phyloP scores from a whole-genome alignment of 2,113 vertebrate species.

The Pygoscelis antarcticus region DNA sequence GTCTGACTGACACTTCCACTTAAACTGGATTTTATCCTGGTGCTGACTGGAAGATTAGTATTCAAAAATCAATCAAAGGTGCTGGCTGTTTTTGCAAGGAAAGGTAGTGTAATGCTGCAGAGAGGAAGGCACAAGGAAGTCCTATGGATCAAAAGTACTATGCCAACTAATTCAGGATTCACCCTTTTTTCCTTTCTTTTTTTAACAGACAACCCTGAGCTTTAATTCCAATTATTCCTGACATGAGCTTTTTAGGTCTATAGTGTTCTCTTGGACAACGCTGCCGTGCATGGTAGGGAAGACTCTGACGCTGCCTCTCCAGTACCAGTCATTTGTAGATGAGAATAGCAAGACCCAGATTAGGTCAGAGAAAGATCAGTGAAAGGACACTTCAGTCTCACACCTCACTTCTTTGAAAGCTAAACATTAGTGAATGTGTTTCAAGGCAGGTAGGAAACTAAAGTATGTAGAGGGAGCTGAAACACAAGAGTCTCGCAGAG shows the following conservation, averaged over 20 bases:
- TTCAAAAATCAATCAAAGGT: neutral
- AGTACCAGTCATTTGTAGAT: neutral
- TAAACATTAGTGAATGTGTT: neutral
- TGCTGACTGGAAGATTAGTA: neutral
- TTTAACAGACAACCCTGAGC: neutral
- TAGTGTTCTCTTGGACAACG: neutral
- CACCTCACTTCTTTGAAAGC: neutral
- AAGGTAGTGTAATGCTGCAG: neutral
- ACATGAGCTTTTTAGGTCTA: neutral
- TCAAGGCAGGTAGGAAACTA: neutral
- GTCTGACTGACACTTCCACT: neutral
- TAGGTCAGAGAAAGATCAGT: neutral
- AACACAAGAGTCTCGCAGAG: neutral
- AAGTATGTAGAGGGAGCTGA: neutral
- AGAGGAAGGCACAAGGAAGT: neutral
- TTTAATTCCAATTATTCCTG: neutral
- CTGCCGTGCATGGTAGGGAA: neutral
- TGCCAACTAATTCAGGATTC: neutral
- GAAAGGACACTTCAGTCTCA: neutral
- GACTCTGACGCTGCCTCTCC: neutral
- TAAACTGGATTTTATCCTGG: neutral
- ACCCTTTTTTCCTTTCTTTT: neutral
- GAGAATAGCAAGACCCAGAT: neutral
- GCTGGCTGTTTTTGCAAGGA: neutral
- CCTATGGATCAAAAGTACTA: neutral